Conservation (phyloP, 2,797 vertebrate genomes). For the Philypnodon macrostomus region DNA sequence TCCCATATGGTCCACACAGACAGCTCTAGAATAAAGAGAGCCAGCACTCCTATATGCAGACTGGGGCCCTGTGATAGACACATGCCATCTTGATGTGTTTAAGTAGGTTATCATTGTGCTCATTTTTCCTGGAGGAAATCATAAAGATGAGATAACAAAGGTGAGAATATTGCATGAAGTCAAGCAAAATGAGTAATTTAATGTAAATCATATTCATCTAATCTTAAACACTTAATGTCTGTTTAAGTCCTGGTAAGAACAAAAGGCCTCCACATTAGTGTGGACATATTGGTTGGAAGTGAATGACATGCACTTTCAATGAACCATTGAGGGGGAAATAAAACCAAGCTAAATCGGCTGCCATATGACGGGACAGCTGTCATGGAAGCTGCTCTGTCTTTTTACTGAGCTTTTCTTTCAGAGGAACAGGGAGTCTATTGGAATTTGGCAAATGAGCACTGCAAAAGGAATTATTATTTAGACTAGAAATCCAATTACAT, state of each 20-base stretch:
- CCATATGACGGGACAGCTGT: conserved; percentile 69
- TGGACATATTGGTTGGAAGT: conserved; percentile 22
- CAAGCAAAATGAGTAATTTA: no score
- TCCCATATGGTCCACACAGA: conserved; percentile 68
- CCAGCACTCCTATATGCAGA: conserved; percentile 51
- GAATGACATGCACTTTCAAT: conserved; percentile 45
- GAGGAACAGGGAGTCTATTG: conserved; percentile 35
- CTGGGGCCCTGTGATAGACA: conserved; percentile 51
- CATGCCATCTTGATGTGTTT: conserved; percentile 59
- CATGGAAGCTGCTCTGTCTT: conserved; percentile 41
- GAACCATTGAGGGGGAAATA: conserved; percentile 41
- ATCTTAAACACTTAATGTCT: not conserved
- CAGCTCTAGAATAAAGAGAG: conserved; percentile 50
- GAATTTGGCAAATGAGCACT: conserved; percentile 31
- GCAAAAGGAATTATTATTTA: conserved; percentile 36
- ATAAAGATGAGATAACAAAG: no score
- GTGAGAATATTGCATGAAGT: no score
- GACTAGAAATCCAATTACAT: conserved; percentile 53
- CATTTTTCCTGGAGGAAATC: no score
- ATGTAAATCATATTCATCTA: no score
- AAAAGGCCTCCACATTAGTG: conserved; percentile 5
- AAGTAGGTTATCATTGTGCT: conserved; percentile 39
- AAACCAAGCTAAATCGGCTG: conserved; percentile 39
- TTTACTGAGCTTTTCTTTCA: conserved; percentile 43
- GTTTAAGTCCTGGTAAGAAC: conserved; percentile 9